Percentiles rank a stretch among this genome's conserved stretches.
These are phyloP conservation scores for Sphecodes monilicornis DNA, from an alignment of 2,888 invertebrate species.

Conservation along the genomic window DNA sequence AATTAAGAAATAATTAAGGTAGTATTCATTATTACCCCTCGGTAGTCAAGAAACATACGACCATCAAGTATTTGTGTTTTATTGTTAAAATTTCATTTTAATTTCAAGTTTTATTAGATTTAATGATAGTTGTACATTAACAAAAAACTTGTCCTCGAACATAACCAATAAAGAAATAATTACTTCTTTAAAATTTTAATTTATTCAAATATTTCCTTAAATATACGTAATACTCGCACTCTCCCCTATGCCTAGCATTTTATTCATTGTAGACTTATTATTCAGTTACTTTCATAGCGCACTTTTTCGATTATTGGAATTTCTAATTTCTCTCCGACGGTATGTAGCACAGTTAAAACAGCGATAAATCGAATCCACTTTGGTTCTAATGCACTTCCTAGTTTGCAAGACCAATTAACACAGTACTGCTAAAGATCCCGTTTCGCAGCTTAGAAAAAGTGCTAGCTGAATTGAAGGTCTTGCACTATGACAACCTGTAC, in stretches of 20 bases:
- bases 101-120: not conserved
- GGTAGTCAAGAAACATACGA: not conserved
- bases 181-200: not conserved
- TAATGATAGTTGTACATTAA: not conserved
- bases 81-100: not conserved
- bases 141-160: not conserved
- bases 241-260: not conserved
- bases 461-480: not conserved
- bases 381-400: constrained; percentile 28
- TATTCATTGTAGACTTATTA: not conserved
- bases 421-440: constrained; percentile 47
- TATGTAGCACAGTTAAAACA: not conserved
- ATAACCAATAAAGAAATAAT: not conserved
- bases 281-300: not conserved
- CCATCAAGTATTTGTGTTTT: not conserved
- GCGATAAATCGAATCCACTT: not conserved
- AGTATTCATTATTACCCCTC: too few relatives aligned
- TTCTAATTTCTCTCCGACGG: not conserved
- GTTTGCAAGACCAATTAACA: constrained; percentile 45
- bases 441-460: constrained; percentile 2
- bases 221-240: not conserved
- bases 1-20: too few relatives aligned
- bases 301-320: not conserved
- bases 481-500: not conserved
- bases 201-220: not conserved